Base-by-base conservation (phyloP, 2,888 invertebrate species). In the Rotaria sp. region DNA sequence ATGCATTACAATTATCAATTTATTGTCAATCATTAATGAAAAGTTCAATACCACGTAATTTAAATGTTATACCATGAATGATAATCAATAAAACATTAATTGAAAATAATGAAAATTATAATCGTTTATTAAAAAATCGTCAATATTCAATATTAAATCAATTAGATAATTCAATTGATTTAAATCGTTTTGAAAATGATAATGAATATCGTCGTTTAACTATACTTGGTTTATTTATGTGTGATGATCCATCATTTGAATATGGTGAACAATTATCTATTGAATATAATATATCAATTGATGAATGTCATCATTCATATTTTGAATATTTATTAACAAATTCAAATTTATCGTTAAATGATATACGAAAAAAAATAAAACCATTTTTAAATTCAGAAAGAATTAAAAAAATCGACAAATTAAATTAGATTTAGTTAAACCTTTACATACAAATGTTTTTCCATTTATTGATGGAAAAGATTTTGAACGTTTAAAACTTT, bases 1-100 rank as follows among this genome's bases (percentile, higher is more conserved):
- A 45, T 80, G 41, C 80, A 80, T 80, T 80, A n/a, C 80, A 80
- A 80, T 80, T 80, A 45, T 41, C 80, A 11, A 45, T 80, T 15
- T 80, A 80, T 80, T 80, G 80, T 80, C 45, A 45, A 80, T 80
- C 80, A 80, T 80, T 80, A 45, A 45, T 80, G 80, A 80, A 45
- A 80, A 80, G 13, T 80, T 8, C 80, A n/a, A 45, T 21, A 21
- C 26, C 45, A 13, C 41, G 45, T 45, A 45, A 80, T 80, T 15
- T 80, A 8, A 41, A 80, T 45, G 11, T 3, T 11, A 45, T 80
- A 45, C 45, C 45, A 80, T 80, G 26, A 2, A 24, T 24, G 4
- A 45, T 45, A 26, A 24, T 45, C 1, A 15, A 41, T 10, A 45
- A 41, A 45, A n/a, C 45, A 21, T n/a, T 45, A 26, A 45, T 45